Conservation (phyloP, 2,888 invertebrate genomes). For the Taphrorychus bicolor region DNA sequence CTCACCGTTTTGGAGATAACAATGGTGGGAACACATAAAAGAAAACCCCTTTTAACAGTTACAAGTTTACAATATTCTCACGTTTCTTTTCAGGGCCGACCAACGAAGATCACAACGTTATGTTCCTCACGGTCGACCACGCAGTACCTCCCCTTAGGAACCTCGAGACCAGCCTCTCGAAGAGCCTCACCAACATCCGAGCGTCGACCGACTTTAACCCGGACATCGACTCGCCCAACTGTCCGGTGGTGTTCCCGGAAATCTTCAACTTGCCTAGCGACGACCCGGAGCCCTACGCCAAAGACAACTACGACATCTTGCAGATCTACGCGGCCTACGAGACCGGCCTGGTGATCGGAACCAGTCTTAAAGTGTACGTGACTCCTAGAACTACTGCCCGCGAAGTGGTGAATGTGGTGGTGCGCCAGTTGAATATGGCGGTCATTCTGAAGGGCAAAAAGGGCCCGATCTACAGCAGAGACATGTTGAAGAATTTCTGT, state of each 20-base stretch:
- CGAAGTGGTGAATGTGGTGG: slow-evolving; percentile 94
- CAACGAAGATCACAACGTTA: slow-evolving; percentile 48
- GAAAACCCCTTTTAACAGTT: too few relatives aligned
- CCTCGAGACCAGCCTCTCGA: slow-evolving; percentile 56
- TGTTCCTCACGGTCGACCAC: slow-evolving; percentile 52
- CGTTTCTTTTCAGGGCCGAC: slow-evolving; percentile 37
- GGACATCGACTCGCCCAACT: slow-evolving; percentile 45
- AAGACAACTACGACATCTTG: slow-evolving; percentile 55
- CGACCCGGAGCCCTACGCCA: slow-evolving; percentile 48
- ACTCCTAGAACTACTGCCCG: slow-evolving; percentile 91
- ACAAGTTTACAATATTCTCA: neutral
- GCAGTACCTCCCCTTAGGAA: slow-evolving; percentile 47
- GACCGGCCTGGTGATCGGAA: slow-evolving; percentile 91
- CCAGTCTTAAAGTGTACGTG: slow-evolving; percentile 92
- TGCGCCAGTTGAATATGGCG: slow-evolving; percentile 95
- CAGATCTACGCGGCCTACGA: slow-evolving; percentile 97
- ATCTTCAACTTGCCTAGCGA: slow-evolving; percentile 51
- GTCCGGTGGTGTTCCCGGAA: slow-evolving; percentile 41
- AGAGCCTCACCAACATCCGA: slow-evolving; percentile 58
- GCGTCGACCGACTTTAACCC: slow-evolving; percentile 46
- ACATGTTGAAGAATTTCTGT: slow-evolving; percentile 87
- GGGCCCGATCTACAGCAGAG: slow-evolving; percentile 85
- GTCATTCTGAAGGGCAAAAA: slow-evolving; percentile 85
- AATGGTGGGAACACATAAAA: too few relatives aligned
- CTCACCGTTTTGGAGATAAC: too few relatives aligned